Evolutionary conservation across 2,888 invertebrate species (phyloP).

Genomic region (Limnephilus rhombicus): DNA sequence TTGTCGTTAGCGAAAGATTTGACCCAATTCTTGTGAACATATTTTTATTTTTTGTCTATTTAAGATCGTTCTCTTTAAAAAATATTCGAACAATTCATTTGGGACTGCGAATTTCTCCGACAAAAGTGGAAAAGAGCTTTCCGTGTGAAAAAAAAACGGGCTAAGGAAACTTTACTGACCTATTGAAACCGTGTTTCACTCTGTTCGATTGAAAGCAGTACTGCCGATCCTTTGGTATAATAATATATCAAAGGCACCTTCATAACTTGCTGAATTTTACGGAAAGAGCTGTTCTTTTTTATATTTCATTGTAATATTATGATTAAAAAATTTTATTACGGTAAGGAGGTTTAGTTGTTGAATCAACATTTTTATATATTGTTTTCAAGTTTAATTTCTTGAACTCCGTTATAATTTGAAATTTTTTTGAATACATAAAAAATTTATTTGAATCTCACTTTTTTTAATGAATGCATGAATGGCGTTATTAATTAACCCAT

Average conservation of each 20-base stretch:
- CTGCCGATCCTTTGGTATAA: background rate
- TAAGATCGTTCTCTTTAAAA: background rate
- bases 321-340: background rate
- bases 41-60: background rate
- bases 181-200: background rate
- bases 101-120: background rate
- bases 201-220: background rate
- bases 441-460: no score
- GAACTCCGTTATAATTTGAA: no score
- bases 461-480: no score
- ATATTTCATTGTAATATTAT: background rate
- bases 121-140: background rate
- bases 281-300: background rate
- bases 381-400: no score
- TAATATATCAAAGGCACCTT: background rate
- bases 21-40: background rate
- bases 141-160: background rate
- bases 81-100: background rate
- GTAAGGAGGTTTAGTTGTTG: background rate
- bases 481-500: no score
- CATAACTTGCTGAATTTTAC: background rate
- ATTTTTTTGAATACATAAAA: no score
- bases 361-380: no score
- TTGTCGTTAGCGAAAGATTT: background rate
- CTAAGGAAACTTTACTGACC: background rate